Percentiles rank a stretch among this genome's conserved stretches.
phyloP scores from a whole-genome alignment of 2,113 vertebrate genomes.

The Shinisaurus crocodilurus region DNA sequence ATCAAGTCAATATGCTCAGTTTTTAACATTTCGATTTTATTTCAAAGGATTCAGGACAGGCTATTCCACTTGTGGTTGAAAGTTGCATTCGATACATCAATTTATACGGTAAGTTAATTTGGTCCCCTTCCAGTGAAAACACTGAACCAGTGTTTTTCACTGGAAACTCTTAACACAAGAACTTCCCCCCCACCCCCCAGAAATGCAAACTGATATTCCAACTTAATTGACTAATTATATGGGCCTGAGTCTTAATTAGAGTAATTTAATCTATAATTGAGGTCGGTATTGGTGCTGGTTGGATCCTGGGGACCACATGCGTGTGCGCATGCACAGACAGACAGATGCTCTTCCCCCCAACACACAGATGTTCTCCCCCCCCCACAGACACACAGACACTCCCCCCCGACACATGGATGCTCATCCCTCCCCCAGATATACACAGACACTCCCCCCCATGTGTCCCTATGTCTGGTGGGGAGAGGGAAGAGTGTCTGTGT shows the following conservation, averaged over 20 bases:
- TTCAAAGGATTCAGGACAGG: constrained; percentile 90
- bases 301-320: no score
- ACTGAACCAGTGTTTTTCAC: fast-evolving
- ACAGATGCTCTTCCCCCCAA: no score
- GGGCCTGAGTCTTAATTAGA: not conserved
- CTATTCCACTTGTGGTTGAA: constrained; percentile 96
- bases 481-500: no score
- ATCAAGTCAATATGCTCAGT: constrained; percentile 23
- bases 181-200: not conserved
- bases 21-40: constrained; percentile 45
- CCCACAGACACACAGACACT: no score
- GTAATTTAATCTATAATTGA: fast-evolving
- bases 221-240: fast-evolving
- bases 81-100: constrained; percentile 98
- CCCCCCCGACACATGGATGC: no score
- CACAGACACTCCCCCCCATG: no score
- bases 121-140: not conserved
- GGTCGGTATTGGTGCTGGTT: no score
- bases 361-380: no score
- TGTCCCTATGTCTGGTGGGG: no score
- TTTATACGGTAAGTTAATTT: constrained; percentile 86
- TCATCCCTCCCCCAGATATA: no score
- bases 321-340: no score
- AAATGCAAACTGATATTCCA: not conserved
- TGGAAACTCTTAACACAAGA: not conserved